Conservation (phyloP, 2,888 invertebrate genomes). For the Euphydryas editha region DNA sequence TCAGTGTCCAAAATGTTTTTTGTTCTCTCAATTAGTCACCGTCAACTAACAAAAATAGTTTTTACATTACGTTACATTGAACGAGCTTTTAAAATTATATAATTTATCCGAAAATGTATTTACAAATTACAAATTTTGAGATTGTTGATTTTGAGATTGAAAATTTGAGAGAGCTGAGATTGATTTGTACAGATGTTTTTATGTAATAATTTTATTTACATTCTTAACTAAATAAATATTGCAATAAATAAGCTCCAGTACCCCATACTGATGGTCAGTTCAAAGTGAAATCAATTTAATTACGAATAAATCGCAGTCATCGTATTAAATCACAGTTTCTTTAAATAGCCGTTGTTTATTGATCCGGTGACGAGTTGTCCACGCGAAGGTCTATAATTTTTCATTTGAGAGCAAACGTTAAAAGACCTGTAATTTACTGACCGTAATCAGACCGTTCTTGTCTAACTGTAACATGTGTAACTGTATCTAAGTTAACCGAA, state of each 20-base stretch:
- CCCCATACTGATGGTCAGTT: not conserved
- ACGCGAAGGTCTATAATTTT: constrained; percentile 32
- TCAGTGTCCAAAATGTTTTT: constrained; percentile 47
- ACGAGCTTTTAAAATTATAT: not conserved
- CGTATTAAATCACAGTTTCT: constrained; percentile 15
- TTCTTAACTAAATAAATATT: not conserved
- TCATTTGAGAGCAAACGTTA: constrained; percentile 26
- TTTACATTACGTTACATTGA: not conserved
- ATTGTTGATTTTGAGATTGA: not conserved
- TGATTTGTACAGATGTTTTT: too few species aligned
- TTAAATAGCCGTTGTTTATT: constrained; percentile 22
- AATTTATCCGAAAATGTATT: not conserved
- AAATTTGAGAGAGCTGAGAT: too few species aligned
- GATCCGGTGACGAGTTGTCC: constrained; percentile 34
- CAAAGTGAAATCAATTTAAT: not conserved
- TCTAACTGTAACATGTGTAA: constrained; percentile 38
- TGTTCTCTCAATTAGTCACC: constrained; percentile 42
- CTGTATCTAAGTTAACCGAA: constrained; percentile 42
- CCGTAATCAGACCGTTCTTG: constrained; percentile 39
- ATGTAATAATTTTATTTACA: not conserved
- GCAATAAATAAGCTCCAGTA: not conserved
- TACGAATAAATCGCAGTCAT: constrained; percentile 2
- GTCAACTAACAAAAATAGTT: not conserved
- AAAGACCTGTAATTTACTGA: constrained; percentile 36
- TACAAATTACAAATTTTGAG: not conserved